These are phyloP conservation scores for Tipula lateralis DNA, from an alignment of 2,888 invertebrate genomes.

Conservation along the genomic window DNA sequence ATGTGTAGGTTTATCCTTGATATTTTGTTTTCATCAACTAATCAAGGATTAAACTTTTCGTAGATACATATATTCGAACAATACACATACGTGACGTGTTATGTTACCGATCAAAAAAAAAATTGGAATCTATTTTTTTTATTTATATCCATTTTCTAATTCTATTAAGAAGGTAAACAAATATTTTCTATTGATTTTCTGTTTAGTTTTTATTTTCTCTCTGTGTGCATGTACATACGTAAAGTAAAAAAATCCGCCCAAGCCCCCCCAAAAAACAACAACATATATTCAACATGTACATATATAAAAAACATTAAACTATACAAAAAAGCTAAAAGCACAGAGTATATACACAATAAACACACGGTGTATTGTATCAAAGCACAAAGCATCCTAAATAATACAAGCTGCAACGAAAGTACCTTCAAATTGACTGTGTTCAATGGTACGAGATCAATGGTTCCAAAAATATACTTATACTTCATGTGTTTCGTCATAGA, in stretches of 20 bases:
- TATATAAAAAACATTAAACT: neutral
- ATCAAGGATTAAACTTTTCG: neutral
- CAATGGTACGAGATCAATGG: too few relatives aligned
- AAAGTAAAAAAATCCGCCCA: neutral
- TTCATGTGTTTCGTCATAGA: too few relatives aligned
- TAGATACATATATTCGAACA: neutral
- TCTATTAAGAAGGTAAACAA: slow-evolving; percentile 1
- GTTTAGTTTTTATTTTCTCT: neutral
- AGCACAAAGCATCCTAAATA: too few relatives aligned
- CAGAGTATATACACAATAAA: neutral
- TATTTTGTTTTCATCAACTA: neutral
- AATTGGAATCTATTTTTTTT: neutral
- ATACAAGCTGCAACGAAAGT: too few relatives aligned
- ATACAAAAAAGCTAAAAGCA: neutral
- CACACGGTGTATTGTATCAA: neutral
- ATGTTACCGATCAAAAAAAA: neutral
- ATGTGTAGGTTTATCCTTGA: neutral
- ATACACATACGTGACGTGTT: neutral
- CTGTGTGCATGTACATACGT: neutral
- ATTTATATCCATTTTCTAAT: neutral
- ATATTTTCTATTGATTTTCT: neutral
- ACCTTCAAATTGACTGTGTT: too few relatives aligned
- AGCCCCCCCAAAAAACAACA: neutral
- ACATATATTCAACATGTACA: neutral
- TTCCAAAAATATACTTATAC: too few relatives aligned